Evolutionary conservation across 2,888 invertebrate species (phyloP).

Genomic region (Hirudinaria manillensis): DNA sequence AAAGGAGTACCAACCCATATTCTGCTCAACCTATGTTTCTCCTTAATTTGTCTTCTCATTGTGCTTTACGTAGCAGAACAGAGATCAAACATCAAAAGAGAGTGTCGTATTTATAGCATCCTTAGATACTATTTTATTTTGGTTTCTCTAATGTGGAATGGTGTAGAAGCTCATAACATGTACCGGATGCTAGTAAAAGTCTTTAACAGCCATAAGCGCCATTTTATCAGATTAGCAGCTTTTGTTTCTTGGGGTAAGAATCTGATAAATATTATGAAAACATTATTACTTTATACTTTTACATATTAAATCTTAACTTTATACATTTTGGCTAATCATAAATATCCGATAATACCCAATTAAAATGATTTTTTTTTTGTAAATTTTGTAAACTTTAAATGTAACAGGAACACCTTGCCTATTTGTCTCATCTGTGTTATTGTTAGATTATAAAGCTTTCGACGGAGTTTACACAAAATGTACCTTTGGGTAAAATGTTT

Average conservation of each 20-base stretch:
- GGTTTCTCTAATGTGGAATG: constrained; percentile 37
- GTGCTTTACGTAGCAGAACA: constrained; percentile 32
- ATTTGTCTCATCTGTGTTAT: constrained; percentile 18
- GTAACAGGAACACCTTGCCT: constrained; percentile 23
- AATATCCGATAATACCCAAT: too few species aligned
- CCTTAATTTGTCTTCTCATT: constrained; percentile 24
- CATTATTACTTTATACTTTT: too few species aligned
- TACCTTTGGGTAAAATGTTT: constrained; percentile 21
- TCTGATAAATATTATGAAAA: too few species aligned
- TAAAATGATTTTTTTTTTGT: too few species aligned
- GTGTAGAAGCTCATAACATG: constrained; percentile 36
- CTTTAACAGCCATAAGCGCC: constrained; percentile 26
- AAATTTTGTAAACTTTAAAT: neutral
- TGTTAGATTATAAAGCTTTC: constrained; percentile 18
- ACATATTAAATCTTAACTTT: too few species aligned
- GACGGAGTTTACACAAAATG: constrained; percentile 28
- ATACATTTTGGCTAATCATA: too few species aligned
- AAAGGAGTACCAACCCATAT: constrained; percentile 28
- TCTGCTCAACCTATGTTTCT: constrained; percentile 33
- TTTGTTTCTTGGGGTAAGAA: constrained; percentile 34
- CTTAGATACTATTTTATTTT: constrained; percentile 35
- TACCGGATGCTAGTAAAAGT: constrained; percentile 34
- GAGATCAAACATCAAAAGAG: constrained; percentile 6
- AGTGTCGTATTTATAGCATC: constrained; percentile 32
- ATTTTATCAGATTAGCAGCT: constrained; percentile 34